phyloP scores from a whole-genome alignment of 2,113 vertebrate species.

The Ochotona princeps region DNA sequence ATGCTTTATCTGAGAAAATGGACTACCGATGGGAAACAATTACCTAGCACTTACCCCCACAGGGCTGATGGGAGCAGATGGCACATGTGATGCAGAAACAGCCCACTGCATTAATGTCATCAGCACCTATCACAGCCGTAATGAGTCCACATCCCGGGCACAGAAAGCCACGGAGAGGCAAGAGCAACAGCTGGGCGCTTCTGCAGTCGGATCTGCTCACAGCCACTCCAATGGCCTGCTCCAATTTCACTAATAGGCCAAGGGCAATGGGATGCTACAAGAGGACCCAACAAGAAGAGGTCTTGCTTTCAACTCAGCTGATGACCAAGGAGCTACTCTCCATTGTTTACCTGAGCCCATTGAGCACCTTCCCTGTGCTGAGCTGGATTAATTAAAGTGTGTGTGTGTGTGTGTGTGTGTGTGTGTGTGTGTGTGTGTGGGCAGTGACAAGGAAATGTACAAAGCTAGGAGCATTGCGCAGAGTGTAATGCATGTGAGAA shows the following conservation, averaged over 20 bases:
- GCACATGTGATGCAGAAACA: slow-evolving; percentile 66
- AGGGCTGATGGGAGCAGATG: slow-evolving; percentile 81
- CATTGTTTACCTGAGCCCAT: slow-evolving; percentile 52
- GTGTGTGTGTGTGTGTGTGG: too few relatives aligned
- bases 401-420: not conserved
- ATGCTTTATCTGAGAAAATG: slow-evolving; percentile 80
- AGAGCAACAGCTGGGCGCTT: slow-evolving; percentile 79
- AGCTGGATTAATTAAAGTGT: slow-evolving; percentile 15
- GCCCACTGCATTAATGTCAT: slow-evolving; percentile 80
- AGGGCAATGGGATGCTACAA: slow-evolving; percentile 9
- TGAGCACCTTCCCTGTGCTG: slow-evolving; percentile 21
- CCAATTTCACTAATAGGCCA: slow-evolving; percentile 61
- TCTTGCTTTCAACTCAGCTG: slow-evolving; percentile 27
- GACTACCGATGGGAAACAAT: slow-evolving; percentile 81
- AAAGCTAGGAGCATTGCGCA: not conserved
- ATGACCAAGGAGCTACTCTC: slow-evolving; percentile 38
- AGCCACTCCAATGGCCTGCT: slow-evolving; percentile 70
- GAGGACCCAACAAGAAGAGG: not conserved
- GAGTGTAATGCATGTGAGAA: slow-evolving; percentile 29
- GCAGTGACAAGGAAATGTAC: not conserved
- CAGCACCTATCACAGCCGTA: slow-evolving; percentile 79
- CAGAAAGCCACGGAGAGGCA: slow-evolving; percentile 66
- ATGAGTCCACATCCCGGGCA: slow-evolving; percentile 73
- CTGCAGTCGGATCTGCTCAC: slow-evolving; percentile 72
- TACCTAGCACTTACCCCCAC: slow-evolving; percentile 81